Conservation (phyloP, 2,888 invertebrate genomes). For the Callimorpha dominula region DNA sequence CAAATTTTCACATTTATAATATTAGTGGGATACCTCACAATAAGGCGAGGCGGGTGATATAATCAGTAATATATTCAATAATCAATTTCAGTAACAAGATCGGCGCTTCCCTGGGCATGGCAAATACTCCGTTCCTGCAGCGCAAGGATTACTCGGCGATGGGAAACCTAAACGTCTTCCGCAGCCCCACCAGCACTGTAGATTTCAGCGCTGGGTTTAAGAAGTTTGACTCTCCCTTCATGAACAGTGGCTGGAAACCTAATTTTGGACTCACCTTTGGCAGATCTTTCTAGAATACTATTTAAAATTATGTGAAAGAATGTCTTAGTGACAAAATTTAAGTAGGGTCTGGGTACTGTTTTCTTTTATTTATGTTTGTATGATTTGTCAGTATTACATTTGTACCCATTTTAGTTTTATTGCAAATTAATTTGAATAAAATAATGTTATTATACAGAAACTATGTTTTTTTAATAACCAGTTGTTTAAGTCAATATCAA, state of each 20-base stretch:
- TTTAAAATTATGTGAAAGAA: background rate
- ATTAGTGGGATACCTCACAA: too few relatives aligned
- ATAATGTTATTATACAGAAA: background rate
- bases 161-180: constrained; percentile 46
- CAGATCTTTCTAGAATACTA: constrained; percentile 27
- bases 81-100: constrained; percentile 32
- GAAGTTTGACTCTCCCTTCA: constrained; percentile 43
- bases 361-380: background rate
- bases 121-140: constrained; percentile 37
- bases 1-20: too few relatives aligned
- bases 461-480: background rate
- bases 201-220: constrained; percentile 45
- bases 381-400: background rate
- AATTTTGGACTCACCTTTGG: constrained; percentile 26
- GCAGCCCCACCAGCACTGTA: constrained; percentile 30
- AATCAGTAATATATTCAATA: too few relatives aligned
- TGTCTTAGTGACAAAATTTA: too few relatives aligned
- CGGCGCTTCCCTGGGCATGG: constrained; percentile 26
- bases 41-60: too few relatives aligned
- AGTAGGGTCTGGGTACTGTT: too few relatives aligned
- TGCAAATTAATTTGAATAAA: background rate
- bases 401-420: background rate
- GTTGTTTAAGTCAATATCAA: too few relatives aligned
- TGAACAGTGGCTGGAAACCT: constrained; percentile 46
- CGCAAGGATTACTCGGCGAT: constrained; percentile 44